A percentile compares a stretch with the other conserved stretches of the same genome.
phyloP scores from a whole-genome alignment of 2,888 invertebrate genomes.

The Tridacna gigas region DNA sequence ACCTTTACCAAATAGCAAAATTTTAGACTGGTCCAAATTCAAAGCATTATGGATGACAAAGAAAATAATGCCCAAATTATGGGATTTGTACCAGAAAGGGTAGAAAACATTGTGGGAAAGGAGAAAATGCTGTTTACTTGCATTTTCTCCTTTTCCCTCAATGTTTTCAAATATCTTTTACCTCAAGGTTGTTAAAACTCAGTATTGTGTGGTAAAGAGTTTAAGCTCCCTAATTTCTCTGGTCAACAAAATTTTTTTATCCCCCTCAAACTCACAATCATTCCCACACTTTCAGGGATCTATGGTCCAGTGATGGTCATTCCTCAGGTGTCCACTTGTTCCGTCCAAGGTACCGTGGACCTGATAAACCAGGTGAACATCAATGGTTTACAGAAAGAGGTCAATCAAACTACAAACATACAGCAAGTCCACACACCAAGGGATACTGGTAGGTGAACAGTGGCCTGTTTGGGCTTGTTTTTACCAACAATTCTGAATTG shows the following conservation, averaged over 20 bases:
- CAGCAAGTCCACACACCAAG: conserved; percentile 40
- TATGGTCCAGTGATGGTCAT: conserved; percentile 78
- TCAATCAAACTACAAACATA: conserved; percentile 70
- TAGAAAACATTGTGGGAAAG: neutral
- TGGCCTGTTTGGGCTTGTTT: too few relatives aligned
- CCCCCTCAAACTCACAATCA: neutral
- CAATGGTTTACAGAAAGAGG: conserved; percentile 78
- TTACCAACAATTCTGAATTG: too few relatives aligned
- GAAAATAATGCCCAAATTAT: too few relatives aligned
- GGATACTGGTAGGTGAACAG: conserved; percentile 3
- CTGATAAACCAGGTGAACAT: conserved; percentile 68
- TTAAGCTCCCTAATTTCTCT: too few relatives aligned
- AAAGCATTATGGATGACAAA: too few relatives aligned
- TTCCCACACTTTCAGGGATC: conserved; percentile 66
- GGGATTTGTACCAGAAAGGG: too few relatives aligned
- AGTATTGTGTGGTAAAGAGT: too few relatives aligned
- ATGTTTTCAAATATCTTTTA: neutral
- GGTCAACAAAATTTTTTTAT: neutral
- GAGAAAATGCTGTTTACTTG: neutral
- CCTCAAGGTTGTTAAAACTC: too few relatives aligned
- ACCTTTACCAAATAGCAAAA: too few relatives aligned
- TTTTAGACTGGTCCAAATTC: too few relatives aligned
- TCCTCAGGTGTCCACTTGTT: conserved; percentile 66
- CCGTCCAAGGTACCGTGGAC: conserved; percentile 70
- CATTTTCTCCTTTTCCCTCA: neutral